A percentile compares a stretch with the other conserved stretches of the same genome.
Conservation (phyloP, 2,113 vertebrate species). For the Pseudopipra pipra region DNA sequence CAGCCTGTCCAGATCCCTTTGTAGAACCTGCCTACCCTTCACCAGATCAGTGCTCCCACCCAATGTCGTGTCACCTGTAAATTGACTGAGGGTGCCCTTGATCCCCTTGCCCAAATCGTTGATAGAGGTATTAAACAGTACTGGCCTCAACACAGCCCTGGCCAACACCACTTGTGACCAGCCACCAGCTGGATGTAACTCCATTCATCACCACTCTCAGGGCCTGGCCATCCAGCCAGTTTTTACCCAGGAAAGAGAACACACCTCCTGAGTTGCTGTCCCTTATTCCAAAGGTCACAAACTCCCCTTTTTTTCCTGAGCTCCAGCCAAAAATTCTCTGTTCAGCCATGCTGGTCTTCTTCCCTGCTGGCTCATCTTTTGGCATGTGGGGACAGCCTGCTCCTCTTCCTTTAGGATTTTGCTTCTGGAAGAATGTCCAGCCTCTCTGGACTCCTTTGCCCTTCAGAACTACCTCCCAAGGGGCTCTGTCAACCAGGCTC, state of each 20-base stretch:
- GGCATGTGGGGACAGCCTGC: neutral
- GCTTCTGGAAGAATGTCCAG: neutral
- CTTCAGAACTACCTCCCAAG: neutral
- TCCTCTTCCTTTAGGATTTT: neutral
- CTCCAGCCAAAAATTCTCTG: neutral
- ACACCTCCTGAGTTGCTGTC: neutral
- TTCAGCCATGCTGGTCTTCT: neutral
- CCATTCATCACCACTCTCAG: neutral
- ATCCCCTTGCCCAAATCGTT: neutral
- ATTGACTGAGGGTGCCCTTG: neutral
- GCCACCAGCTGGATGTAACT: neutral
- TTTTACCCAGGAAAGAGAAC: neutral
- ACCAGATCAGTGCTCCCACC: neutral
- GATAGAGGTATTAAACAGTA: neutral
- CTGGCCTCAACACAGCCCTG: neutral
- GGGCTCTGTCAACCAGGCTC: neutral
- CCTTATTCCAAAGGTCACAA: neutral
- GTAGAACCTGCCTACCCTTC: neutral
- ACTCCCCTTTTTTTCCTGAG: neutral
- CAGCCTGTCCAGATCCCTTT: neutral
- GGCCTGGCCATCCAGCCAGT: neutral
- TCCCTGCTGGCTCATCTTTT: neutral
- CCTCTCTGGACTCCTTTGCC: neutral
- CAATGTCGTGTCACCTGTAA: neutral
- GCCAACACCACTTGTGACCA: neutral